Percentiles rank a stretch among this genome's conserved stretches.
These are phyloP conservation scores for Erebia palarica DNA, from an alignment of 2,888 invertebrate species.

Conservation along the genomic window DNA sequence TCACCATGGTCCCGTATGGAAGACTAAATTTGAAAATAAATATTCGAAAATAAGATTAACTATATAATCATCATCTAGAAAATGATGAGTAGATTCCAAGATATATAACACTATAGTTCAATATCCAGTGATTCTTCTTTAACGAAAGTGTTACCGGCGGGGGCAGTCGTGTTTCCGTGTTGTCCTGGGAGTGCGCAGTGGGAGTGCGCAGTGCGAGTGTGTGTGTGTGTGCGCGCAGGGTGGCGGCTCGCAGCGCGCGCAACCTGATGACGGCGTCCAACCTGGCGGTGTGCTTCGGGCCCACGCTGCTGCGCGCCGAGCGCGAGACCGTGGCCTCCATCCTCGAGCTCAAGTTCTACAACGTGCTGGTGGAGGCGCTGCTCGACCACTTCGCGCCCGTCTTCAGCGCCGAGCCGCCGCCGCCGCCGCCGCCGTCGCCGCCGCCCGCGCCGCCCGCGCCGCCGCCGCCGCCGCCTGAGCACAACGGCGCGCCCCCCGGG, in stretches of 20 bases:
- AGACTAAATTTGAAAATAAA: too few relatives aligned
- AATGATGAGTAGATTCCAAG: too few relatives aligned
- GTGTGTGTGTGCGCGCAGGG: constrained; percentile 54
- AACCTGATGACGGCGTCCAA: constrained; percentile 99
- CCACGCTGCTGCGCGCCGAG: constrained; percentile 96
- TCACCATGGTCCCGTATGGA: too few relatives aligned
- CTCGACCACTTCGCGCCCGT: constrained; percentile 86
- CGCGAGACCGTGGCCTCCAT: constrained; percentile 99
- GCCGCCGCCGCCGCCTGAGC: too few relatives aligned
- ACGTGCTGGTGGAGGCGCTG: constrained; percentile 98
- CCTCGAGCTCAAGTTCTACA: constrained; percentile 99
- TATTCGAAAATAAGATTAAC: too few relatives aligned
- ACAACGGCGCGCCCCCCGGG: constrained; percentile 53
- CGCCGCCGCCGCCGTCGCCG: constrained; percentile 39
- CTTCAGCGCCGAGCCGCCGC: constrained; percentile 48
- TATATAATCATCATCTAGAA: too few relatives aligned
- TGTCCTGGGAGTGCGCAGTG: too few relatives aligned
- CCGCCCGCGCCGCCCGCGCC: constrained; percentile 27
- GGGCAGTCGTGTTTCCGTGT: too few relatives aligned
- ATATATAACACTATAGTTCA: too few relatives aligned
- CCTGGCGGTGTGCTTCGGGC: constrained; percentile 98
- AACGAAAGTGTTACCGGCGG: too few relatives aligned
- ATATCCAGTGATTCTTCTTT: too few relatives aligned
- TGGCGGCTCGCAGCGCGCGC: constrained; percentile 90
- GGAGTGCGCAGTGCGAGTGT: too few relatives aligned